A percentile compares a stretch with the other conserved stretches of the same genome.
phyloP scores from a whole-genome alignment of 2,797 vertebrate species.

The Falco naumanni region DNA sequence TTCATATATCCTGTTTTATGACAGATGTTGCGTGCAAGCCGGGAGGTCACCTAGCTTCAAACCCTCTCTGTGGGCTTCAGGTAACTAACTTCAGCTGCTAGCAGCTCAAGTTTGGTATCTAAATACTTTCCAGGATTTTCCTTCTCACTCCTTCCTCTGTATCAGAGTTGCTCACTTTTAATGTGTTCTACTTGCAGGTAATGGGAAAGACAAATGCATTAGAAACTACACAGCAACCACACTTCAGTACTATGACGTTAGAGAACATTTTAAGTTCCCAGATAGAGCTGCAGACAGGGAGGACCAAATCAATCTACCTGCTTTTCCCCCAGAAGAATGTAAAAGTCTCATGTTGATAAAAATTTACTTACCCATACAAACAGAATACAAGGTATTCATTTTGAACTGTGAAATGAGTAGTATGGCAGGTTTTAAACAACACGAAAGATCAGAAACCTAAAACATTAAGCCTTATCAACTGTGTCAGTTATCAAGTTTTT shows the following conservation, averaged over 20 bases:
- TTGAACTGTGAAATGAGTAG: background rate
- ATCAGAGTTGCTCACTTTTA: background rate
- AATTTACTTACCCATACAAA: background rate
- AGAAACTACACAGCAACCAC: background rate
- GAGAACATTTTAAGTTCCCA: background rate
- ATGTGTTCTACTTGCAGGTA: background rate
- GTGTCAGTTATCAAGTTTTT: background rate
- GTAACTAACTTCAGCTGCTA: background rate
- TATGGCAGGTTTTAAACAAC: background rate
- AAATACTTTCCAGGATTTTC: background rate
- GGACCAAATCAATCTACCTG: background rate
- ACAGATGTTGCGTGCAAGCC: fast-evolving
- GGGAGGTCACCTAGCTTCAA: background rate
- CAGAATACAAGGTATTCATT: background rate
- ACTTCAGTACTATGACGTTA: background rate
- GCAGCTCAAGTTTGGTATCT: background rate
- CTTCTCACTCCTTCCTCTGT: background rate
- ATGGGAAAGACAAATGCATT: background rate
- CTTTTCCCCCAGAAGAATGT: background rate
- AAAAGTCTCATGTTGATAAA: background rate
- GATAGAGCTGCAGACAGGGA: background rate
- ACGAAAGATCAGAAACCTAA: background rate
- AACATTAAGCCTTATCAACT: background rate
- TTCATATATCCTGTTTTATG: fast-evolving
- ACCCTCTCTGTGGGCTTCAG: background rate